These are phyloP conservation scores for Dipodomys ordii DNA, from an alignment of 2,113 vertebrate species.

Conservation along the genomic window DNA sequence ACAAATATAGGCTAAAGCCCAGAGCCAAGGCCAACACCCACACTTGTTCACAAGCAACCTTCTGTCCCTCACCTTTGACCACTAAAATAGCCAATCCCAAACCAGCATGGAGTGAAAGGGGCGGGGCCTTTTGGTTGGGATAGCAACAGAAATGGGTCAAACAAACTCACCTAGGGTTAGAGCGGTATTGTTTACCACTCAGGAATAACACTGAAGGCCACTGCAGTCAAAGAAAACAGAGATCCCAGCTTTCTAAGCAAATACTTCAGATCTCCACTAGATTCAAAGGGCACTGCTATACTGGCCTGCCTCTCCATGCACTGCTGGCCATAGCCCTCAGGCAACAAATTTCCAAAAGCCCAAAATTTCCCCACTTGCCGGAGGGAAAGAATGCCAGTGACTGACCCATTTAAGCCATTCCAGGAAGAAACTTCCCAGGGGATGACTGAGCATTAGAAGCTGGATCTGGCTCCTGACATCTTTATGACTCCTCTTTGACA, in stretches of 20 bases:
- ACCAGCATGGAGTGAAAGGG: background rate
- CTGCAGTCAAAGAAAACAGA: background rate
- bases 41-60: background rate
- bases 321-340: background rate
- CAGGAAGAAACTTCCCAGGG: background rate
- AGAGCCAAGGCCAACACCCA: background rate
- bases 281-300: background rate
- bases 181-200: background rate
- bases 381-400: background rate
- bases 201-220: slow-evolving; percentile 4
- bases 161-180: background rate
- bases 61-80: background rate
- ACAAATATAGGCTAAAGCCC: background rate
- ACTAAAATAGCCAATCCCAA: slow-evolving; percentile 10
- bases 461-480: background rate
- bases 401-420: background rate
- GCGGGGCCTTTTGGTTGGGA: background rate
- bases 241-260: background rate
- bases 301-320: background rate
- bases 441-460: background rate
- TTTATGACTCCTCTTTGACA: background rate
- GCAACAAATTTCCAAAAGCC: background rate
- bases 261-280: background rate
- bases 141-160: slow-evolving; percentile 43
- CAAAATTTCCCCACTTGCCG: background rate